Percentiles rank a stretch among this genome's conserved stretches.
Conservation (phyloP, 35 echinoderm and acorn worm genomes). For the Strongylocentrotus purpuratus region DNA sequence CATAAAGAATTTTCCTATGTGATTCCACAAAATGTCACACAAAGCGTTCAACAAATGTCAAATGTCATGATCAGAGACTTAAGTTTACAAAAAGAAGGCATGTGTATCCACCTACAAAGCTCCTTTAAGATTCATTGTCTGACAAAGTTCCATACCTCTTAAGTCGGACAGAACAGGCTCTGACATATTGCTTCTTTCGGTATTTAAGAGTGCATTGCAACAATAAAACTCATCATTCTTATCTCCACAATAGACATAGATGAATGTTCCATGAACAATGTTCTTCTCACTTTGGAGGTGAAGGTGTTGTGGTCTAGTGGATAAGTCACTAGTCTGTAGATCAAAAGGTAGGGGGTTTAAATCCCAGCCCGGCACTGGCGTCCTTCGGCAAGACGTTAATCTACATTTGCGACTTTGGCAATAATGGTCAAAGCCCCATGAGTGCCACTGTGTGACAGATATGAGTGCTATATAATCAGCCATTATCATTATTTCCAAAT, state of each 20-base stretch:
- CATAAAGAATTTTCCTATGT: not conserved
- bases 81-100: not conserved
- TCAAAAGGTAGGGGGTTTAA: no score
- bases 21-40: not conserved
- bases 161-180: not conserved
- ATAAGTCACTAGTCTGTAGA: no score
- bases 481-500: constrained; percentile 85
- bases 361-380: no score
- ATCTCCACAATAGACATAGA: not conserved
- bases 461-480: no score
- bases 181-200: no score
- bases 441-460: no score
- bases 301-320: no score
- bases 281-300: not conserved
- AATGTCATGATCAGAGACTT: no score
- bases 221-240: not conserved
- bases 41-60: no score
- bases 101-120: not conserved
- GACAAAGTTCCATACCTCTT: not conserved
- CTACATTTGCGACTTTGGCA: no score
- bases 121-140: not conserved
- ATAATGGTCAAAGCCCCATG: no score
- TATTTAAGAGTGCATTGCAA: not conserved
- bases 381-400: no score
- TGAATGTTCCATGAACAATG: not conserved